Conservation (phyloP, 2,888 invertebrate genomes). For the Schizotus pectinicornis region DNA sequence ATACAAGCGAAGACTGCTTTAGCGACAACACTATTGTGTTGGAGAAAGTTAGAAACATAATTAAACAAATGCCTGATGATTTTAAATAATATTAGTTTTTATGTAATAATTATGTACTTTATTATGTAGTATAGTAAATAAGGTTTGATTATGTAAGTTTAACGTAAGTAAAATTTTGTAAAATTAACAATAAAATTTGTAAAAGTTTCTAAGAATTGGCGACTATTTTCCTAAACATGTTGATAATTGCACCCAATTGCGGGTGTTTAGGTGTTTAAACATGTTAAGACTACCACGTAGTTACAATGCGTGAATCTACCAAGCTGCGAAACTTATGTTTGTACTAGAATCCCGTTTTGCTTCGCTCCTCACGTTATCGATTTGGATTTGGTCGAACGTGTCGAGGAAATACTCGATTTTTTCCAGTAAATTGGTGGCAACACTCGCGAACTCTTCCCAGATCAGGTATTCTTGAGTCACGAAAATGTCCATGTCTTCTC, state of each 20-base stretch:
- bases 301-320: conserved; percentile 41
- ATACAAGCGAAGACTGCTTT: conserved; percentile 52
- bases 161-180: conserved; percentile 9
- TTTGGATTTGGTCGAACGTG: conserved; percentile 51
- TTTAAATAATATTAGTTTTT: conserved; percentile 31
- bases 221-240: too few relatives aligned
- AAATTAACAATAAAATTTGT: background rate
- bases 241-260: too few relatives aligned
- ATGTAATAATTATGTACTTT: too few relatives aligned
- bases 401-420: conserved; percentile 62
- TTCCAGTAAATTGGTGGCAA: conserved; percentile 76
- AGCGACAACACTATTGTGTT: conserved; percentile 55
- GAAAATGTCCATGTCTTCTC: conserved; percentile 52
- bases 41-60: conserved; percentile 52
- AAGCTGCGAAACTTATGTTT: conserved; percentile 55
- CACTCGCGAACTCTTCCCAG: conserved; percentile 79
- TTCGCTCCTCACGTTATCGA: conserved; percentile 36
- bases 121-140: conserved; percentile 8
- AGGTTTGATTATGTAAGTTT: conserved; percentile 7
- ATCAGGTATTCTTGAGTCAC: conserved; percentile 57
- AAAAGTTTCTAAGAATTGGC: too few relatives aligned
- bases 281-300: too few relatives aligned
- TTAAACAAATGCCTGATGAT: conserved; percentile 50
- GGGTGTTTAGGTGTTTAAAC: too few relatives aligned
- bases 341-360: conserved; percentile 50